These are phyloP conservation scores for Diploscapter pachys DNA, from an alignment of 1,140 invertebrate genomes.

Conservation along the genomic window DNA sequence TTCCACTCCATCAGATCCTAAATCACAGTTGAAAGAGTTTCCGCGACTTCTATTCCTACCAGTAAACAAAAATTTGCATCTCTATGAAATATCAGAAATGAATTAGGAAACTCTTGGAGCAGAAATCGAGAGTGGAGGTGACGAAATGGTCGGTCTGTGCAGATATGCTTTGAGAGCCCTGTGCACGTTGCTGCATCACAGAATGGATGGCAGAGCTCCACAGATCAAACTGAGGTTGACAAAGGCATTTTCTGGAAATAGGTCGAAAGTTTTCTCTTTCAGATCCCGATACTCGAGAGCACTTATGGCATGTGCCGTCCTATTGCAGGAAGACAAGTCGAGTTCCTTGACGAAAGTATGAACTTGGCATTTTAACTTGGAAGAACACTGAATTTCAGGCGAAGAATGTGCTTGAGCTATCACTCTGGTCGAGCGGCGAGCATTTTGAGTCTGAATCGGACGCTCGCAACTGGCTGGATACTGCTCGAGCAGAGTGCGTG, in stretches of 20 bases:
- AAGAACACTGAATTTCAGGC: conserved; percentile 53
- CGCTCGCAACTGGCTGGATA: conserved; percentile 42
- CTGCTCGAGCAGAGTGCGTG: conserved; percentile 37
- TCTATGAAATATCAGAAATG: not conserved
- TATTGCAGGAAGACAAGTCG: conserved; percentile 50
- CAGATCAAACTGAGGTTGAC: conserved; percentile 20
- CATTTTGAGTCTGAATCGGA: conserved; percentile 40
- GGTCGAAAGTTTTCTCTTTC: not conserved
- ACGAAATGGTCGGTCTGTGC: conserved; percentile 64
- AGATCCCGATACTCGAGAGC: conserved; percentile 22
- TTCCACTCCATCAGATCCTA: conserved; percentile 61
- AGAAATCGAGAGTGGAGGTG: conserved; percentile 37
- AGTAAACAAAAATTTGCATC: conserved; percentile 10
- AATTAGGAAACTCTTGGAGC: conserved; percentile 61
- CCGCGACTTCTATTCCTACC: conserved; percentile 71
- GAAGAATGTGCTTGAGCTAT: conserved; percentile 76
- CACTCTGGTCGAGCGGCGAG: conserved; percentile 68
- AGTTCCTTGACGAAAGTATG: conserved; percentile 46
- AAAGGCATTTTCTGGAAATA: no score
- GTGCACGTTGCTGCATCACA: conserved; percentile 67
- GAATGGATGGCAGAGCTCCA: conserved; percentile 32
- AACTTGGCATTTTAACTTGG: not conserved
- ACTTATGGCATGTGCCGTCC: conserved; percentile 43
- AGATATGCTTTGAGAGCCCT: conserved; percentile 73
- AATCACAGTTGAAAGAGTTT: conserved; percentile 45